Percentiles rank a stretch among this genome's conserved stretches.
phyloP scores from a whole-genome alignment of 2,888 invertebrate species.

The Azorinus chamasolen region DNA sequence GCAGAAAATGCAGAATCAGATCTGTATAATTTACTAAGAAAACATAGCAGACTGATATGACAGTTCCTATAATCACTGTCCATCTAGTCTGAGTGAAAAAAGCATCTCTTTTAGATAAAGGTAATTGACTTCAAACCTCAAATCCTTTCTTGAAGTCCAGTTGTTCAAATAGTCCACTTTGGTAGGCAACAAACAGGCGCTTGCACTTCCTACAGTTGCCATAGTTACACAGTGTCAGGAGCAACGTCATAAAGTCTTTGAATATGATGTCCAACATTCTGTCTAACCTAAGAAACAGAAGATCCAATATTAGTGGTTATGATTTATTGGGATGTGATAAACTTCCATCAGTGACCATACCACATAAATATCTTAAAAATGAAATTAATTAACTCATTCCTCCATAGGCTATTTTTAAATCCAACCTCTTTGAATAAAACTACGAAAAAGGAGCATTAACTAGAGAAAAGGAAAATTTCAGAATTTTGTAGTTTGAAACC shows the following conservation, averaged over 20 bases:
- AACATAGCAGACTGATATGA: too few relatives aligned
- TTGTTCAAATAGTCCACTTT: conserved; percentile 47
- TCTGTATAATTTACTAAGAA: too few relatives aligned
- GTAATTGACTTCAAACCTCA: conserved; percentile 25
- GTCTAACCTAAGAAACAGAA: conserved; percentile 38
- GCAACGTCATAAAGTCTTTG: conserved; percentile 57
- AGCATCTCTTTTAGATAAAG: neutral
- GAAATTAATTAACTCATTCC: neutral
- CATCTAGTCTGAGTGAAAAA: too few relatives aligned
- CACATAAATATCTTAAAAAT: neutral
- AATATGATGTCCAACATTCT: conserved; percentile 56
- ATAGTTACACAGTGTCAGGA: conserved; percentile 53
- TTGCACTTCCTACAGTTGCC: conserved; percentile 54
- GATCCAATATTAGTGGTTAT: neutral
- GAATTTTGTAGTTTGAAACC: too few relatives aligned
- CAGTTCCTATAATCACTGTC: too few relatives aligned
- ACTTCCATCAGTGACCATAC: neutral
- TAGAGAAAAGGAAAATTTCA: too few relatives aligned
- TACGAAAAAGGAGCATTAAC: too few relatives aligned
- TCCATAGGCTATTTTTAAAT: too few relatives aligned
- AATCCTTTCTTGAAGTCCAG: conserved; percentile 50
- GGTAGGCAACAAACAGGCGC: conserved; percentile 47
- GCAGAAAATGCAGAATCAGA: too few relatives aligned
- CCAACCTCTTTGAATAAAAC: too few relatives aligned
- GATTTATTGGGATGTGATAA: neutral